Evolutionary conservation across 1,140 invertebrate genomes (phyloP).

Genomic region (Drosophila carrolli): DNA sequence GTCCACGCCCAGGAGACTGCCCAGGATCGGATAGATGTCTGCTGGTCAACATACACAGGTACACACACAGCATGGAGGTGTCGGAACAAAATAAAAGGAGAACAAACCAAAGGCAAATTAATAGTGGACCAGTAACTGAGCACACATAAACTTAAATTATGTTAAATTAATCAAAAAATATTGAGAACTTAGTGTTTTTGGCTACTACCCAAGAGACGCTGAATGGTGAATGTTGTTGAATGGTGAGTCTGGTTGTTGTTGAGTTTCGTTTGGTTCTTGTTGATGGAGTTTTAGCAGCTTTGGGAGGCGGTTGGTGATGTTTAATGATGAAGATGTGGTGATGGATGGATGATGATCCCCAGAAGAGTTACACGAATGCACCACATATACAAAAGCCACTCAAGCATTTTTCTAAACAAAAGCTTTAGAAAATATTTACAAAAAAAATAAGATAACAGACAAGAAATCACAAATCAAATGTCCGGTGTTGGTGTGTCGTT

Average conservation of each 20-base stretch:
- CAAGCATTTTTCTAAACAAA: conserved; percentile 46
- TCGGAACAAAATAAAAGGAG: conserved; percentile 49
- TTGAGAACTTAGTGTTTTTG: conserved; percentile 51
- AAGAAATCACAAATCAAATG: conserved; percentile 33
- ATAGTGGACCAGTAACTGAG: conserved; percentile 33
- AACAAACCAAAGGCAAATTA: conserved; percentile 50
- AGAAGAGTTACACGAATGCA: conserved; percentile 49
- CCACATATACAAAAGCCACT: conserved; percentile 56
- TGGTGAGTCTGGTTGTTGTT: conserved; percentile 33
- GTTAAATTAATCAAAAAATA: conserved; percentile 29
- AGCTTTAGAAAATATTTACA: conserved; percentile 46
- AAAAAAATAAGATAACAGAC: conserved; percentile 30
- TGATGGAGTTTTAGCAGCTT: conserved; percentile 31
- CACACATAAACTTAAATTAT: conserved; percentile 49
- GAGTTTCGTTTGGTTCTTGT: conserved; percentile 19
- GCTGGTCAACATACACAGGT: conserved; percentile 58
- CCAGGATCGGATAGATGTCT: conserved; percentile 83
- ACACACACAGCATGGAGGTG: conserved; percentile 38
- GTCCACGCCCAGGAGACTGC: conserved; percentile 81
- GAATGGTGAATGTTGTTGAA: conserved; percentile 33
- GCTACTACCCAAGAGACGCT: conserved; percentile 47
- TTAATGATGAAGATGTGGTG: conserved; percentile 22
- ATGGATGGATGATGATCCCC: conserved; percentile 44
- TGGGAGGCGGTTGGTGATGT: conserved; percentile 24
- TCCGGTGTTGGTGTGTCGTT: conserved; percentile 30